These are phyloP conservation scores for Marisa cornuarietis DNA, from an alignment of 1,140 invertebrate genomes.

Conservation along the genomic window DNA sequence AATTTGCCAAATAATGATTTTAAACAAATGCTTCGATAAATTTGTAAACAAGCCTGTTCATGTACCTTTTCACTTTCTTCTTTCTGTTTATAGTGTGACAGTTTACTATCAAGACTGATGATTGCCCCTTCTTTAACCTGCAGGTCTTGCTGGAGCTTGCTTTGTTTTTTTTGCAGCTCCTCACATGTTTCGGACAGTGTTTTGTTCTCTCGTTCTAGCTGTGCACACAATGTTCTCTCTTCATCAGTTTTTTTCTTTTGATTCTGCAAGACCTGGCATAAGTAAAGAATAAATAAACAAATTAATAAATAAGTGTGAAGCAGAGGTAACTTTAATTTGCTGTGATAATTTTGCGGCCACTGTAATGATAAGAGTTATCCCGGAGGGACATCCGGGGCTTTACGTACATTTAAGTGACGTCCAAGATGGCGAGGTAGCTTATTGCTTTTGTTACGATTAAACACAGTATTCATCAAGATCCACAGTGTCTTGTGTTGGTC, in stretches of 20 bases:
- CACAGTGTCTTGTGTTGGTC: too few relatives aligned
- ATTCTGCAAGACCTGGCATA: conserved; percentile 42
- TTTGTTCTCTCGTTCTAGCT: conserved; percentile 47
- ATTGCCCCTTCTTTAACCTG: conserved; percentile 37
- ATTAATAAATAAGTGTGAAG: neutral
- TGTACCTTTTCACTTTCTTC: neutral
- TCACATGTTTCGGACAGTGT: conserved; percentile 46
- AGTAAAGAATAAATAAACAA: neutral
- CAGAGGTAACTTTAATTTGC: neutral
- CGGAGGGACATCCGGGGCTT: too few relatives aligned
- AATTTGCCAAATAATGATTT: too few relatives aligned
- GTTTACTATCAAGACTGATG: neutral
- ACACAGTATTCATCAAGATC: too few relatives aligned
- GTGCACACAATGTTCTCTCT: conserved; percentile 41
- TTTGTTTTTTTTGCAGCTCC: conserved; percentile 46
- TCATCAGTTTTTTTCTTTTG: conserved; percentile 55
- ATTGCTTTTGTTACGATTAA: too few relatives aligned
- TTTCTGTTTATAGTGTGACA: conserved; percentile 1
- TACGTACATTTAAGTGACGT: neutral
- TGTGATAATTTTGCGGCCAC: neutral
- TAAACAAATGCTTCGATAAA: too few relatives aligned
- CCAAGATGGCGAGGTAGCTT: too few relatives aligned
- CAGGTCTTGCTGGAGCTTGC: conserved; percentile 48
- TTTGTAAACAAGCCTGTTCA: too few relatives aligned
- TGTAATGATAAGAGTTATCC: neutral